A percentile compares a stretch with the other conserved stretches of the same genome.
These are phyloP conservation scores for Platysternon megacephalum DNA, from an alignment of 2,113 vertebrate species.

Conservation along the genomic window DNA sequence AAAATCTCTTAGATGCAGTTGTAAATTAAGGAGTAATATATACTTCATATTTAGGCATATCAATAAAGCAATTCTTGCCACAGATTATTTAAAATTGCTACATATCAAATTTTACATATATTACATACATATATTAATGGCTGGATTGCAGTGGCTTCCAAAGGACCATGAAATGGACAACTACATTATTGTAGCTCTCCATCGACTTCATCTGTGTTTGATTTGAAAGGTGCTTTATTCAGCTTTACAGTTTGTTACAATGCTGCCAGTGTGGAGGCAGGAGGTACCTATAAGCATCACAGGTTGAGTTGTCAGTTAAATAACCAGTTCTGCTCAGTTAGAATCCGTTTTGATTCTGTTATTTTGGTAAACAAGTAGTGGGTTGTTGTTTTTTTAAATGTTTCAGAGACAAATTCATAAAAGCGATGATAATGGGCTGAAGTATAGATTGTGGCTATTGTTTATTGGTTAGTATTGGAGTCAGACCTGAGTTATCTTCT, in stretches of 20 bases:
- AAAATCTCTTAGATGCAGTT: too few relatives aligned
- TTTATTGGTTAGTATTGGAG: neutral
- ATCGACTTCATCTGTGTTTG: neutral
- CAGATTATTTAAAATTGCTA: too few relatives aligned
- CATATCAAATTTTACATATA: too few relatives aligned
- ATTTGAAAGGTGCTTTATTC: neutral
- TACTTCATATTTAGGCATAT: too few relatives aligned
- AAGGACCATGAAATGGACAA: too few relatives aligned
- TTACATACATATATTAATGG: too few relatives aligned
- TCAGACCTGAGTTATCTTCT: neutral
- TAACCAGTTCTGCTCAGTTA: too few relatives aligned
- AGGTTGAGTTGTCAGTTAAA: neutral
- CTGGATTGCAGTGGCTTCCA: too few relatives aligned
- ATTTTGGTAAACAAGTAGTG: neutral
- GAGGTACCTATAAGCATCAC: neutral
- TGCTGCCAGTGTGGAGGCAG: fast-evolving
- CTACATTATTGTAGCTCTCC: fast-evolving
- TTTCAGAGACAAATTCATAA: fast-evolving
- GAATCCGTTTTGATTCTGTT: neutral
- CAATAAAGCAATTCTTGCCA: too few relatives aligned
- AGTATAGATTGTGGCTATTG: fast-evolving
- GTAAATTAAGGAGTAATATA: too few relatives aligned
- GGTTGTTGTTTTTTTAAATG: neutral
- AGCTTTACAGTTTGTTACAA: fast-evolving
- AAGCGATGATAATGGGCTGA: fast-evolving